phyloP scores from a whole-genome alignment of 2,113 vertebrate genomes.

The Myrmecobius fasciatus region DNA sequence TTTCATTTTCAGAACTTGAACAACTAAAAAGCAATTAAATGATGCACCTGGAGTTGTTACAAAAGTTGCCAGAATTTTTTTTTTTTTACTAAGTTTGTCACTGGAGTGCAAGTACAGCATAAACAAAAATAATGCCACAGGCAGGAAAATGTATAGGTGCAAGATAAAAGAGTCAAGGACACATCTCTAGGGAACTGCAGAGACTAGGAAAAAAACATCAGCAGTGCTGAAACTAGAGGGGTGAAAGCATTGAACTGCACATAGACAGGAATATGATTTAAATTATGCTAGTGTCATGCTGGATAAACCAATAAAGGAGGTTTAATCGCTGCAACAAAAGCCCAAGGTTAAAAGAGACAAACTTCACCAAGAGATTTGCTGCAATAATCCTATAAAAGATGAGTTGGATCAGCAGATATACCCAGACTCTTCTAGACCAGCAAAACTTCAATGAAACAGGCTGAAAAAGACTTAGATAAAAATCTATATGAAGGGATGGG shows the following conservation, averaged over 20 bases:
- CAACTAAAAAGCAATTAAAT: slow-evolving; percentile 24
- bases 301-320: slow-evolving; percentile 49
- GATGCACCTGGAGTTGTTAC: slow-evolving; percentile 15
- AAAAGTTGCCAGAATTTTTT: slow-evolving; percentile 26
- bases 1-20: slow-evolving; percentile 37
- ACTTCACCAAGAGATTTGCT: slow-evolving; percentile 25
- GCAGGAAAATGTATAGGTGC: slow-evolving; percentile 16
- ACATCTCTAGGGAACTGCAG: neutral
- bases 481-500: slow-evolving; percentile 52
- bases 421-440: neutral
- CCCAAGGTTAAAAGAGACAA: slow-evolving; percentile 54
- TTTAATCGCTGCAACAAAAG: slow-evolving; percentile 45
- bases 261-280: slow-evolving; percentile 1
- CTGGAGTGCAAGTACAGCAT: neutral
- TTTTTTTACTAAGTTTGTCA: neutral
- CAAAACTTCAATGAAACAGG: neutral
- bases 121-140: slow-evolving; percentile 19
- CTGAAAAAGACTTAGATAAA: slow-evolving; percentile 38
- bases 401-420: slow-evolving; percentile 28
- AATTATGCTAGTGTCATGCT: slow-evolving; percentile 8
- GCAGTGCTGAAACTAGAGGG: neutral
- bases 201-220: neutral
- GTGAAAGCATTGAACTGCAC: slow-evolving; percentile 42
- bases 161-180: slow-evolving; percentile 12
- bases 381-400: slow-evolving; percentile 3